Percentiles rank a stretch among this genome's conserved stretches.
phyloP scores from a whole-genome alignment of 1,140 invertebrate genomes.

The Battus philenor region DNA sequence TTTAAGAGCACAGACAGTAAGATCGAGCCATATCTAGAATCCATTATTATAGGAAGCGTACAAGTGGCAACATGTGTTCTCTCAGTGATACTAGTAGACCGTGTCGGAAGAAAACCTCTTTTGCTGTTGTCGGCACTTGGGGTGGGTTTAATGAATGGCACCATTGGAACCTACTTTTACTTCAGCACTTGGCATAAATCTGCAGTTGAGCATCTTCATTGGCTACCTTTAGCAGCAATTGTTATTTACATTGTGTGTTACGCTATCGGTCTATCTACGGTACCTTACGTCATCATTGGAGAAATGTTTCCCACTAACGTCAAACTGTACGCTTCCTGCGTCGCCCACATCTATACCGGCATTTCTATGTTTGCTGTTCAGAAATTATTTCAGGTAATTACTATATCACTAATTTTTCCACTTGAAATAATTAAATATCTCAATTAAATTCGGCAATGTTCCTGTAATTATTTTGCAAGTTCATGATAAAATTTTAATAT shows the following conservation, averaged over 20 bases:
- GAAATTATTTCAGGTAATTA: slow-evolving; percentile 82
- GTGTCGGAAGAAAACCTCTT: slow-evolving; percentile 81
- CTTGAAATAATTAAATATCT: too few relatives aligned
- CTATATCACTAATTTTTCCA: too few relatives aligned
- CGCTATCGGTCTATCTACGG: slow-evolving; percentile 82
- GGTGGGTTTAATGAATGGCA: slow-evolving; percentile 73
- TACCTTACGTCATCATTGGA: slow-evolving; percentile 83
- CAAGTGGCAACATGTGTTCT: slow-evolving; percentile 80
- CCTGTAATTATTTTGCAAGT: too few relatives aligned
- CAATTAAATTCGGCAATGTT: too few relatives aligned
- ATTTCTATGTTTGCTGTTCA: slow-evolving; percentile 84
- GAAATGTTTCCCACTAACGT: slow-evolving; percentile 85
- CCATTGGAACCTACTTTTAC: slow-evolving; percentile 78
- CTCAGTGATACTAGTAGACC: slow-evolving; percentile 82
- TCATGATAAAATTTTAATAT: too few relatives aligned
- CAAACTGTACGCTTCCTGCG: slow-evolving; percentile 81
- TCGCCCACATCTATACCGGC: slow-evolving; percentile 84
- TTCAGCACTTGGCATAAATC: slow-evolving; percentile 46
- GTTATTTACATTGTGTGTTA: slow-evolving; percentile 84
- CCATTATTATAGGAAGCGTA: slow-evolving; percentile 81
- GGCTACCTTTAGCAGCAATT: slow-evolving; percentile 81
- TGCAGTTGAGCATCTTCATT: slow-evolving; percentile 58
- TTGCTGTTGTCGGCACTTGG: slow-evolving; percentile 79
- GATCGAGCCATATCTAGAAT: slow-evolving; percentile 71
- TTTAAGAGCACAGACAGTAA: slow-evolving; percentile 76